A percentile compares a stretch with the other conserved stretches of the same genome.
Evolutionary conservation across 2,113 vertebrate genomes (phyloP).

Genomic region (Lethenteron reissneri): DNA sequence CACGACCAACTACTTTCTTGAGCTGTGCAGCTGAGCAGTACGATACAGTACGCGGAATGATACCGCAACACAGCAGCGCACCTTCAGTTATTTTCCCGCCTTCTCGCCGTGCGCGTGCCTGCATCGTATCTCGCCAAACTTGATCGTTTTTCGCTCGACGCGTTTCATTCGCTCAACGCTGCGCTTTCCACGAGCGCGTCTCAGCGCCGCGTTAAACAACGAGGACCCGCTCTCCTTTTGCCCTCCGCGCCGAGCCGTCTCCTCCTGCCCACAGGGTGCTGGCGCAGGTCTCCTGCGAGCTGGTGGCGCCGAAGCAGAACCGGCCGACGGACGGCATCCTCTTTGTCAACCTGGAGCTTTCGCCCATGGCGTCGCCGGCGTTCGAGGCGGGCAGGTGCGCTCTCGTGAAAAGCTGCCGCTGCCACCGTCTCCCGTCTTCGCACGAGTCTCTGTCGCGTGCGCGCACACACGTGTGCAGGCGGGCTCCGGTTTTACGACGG

Average conservation of each 20-base stretch:
- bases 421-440: too few species aligned
- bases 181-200: neutral
- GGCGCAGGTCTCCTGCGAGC: constrained; percentile 77
- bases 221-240: neutral
- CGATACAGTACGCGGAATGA: too few species aligned
- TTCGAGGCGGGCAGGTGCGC: constrained; percentile 70
- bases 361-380: constrained; percentile 68
- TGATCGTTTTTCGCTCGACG: neutral
- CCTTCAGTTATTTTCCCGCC: neutral
- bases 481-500: too few species aligned
- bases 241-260: neutral
- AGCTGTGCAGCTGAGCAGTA: too few species aligned
- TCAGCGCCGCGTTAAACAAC: neutral
- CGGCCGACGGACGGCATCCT: constrained; percentile 77
- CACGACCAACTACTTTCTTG: too few species aligned
- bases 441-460: too few species aligned
- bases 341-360: constrained; percentile 78
- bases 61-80: too few species aligned
- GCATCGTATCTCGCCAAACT: neutral
- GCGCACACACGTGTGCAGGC: too few species aligned
- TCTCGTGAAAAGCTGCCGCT: neutral
- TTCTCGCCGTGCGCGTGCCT: neutral
- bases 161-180: neutral
- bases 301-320: constrained; percentile 60
- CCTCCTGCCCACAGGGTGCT: constrained; percentile 39